These are phyloP conservation scores for Galerucella pusilla DNA, from an alignment of 2,888 invertebrate species.

Conservation along the genomic window DNA sequence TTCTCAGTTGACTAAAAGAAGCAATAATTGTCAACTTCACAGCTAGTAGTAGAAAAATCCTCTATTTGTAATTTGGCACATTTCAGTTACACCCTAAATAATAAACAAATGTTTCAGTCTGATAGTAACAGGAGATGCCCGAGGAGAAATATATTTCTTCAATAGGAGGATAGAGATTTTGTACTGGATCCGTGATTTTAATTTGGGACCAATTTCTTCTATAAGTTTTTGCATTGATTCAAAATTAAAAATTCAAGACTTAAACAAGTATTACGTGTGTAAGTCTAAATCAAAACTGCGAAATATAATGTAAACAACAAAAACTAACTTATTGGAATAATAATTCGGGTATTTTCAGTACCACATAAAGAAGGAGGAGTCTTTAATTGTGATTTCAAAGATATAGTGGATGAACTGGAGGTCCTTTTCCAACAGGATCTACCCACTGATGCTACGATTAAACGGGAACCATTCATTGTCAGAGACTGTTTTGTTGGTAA, in stretches of 20 bases:
- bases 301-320: background rate
- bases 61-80: no score
- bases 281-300: conserved; percentile 7
- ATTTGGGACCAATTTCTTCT: conserved; percentile 65
- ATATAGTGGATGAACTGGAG: conserved; percentile 56
- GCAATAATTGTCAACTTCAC: no score
- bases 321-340: background rate
- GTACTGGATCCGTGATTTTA: conserved; percentile 69
- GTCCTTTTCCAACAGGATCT: conserved; percentile 55
- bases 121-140: conserved; percentile 67
- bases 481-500: conserved; percentile 71
- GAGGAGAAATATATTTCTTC: conserved; percentile 71
- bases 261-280: conserved; percentile 39
- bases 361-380: conserved; percentile 33
- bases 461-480: conserved; percentile 66
- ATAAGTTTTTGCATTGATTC: conserved; percentile 67
- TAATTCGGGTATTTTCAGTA: conserved; percentile 24
- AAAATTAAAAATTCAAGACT: conserved; percentile 42
- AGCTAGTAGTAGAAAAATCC: no score
- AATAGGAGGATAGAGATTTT: conserved; percentile 70
- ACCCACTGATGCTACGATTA: conserved; percentile 68
- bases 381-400: conserved; percentile 49
- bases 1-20: no score
- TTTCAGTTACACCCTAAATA: no score
- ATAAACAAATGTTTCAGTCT: conserved; percentile 45